These are phyloP conservation scores for Microtus richardsoni DNA, from an alignment of 2,113 vertebrate species.

Conservation along the genomic window DNA sequence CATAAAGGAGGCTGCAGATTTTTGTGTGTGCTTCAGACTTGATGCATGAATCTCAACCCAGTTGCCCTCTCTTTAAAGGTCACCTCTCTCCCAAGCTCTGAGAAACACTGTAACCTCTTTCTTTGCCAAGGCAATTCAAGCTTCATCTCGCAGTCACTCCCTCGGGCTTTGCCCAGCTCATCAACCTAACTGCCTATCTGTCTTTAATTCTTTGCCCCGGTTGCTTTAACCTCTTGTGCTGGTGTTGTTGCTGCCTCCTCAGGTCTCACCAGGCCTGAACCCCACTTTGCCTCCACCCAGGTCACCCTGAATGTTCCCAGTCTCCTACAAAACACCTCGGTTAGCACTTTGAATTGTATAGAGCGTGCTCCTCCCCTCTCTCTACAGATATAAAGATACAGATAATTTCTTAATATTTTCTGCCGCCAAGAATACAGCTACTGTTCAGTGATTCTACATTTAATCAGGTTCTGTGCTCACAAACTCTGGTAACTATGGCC, in stretches of 20 bases:
- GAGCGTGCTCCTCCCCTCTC: no score
- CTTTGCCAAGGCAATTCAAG: background rate
- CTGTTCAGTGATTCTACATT: background rate
- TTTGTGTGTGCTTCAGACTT: background rate
- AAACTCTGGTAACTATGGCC: background rate
- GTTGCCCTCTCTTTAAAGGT: slow-evolving; percentile 47
- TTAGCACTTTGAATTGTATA: background rate
- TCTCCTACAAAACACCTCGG: background rate
- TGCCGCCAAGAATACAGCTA: background rate
- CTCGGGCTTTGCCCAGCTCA: background rate
- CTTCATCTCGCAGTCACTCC: background rate
- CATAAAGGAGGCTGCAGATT: slow-evolving; percentile 3
- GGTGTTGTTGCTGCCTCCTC: background rate
- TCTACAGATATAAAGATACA: background rate
- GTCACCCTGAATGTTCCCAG: background rate
- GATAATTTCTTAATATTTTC: background rate
- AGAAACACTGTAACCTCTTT: slow-evolving; percentile 42
- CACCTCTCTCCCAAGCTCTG: background rate
- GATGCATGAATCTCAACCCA: slow-evolving; percentile 18
- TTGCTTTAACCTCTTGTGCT: slow-evolving; percentile 4
- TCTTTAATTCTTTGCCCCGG: background rate
- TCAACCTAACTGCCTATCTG: background rate
- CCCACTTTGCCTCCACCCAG: background rate
- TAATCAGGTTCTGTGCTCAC: background rate
- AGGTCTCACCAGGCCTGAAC: background rate